phyloP scores from a whole-genome alignment of 2,113 vertebrate genomes.

The Corythoichthys haematopterus region DNA sequence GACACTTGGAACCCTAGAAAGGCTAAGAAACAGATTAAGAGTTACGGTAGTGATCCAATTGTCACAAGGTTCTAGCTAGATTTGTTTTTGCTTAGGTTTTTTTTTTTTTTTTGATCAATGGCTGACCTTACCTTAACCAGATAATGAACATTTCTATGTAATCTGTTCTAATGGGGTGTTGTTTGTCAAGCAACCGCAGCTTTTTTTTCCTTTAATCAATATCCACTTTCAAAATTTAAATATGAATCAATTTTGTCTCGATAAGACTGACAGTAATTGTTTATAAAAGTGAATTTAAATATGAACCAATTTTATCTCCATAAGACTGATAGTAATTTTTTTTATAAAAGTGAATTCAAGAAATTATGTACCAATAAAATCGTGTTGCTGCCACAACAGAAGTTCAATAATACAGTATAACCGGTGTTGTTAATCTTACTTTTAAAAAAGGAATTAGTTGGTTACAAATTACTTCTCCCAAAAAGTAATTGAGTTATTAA shows the following conservation, averaged over 20 bases:
- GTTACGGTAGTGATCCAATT: conserved; percentile 28
- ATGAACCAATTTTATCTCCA: too few species aligned
- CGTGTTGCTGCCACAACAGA: too few species aligned
- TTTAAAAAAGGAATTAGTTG: too few species aligned
- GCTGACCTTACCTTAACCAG: conserved; percentile 8
- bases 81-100: conserved; percentile 3
- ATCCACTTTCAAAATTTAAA: conserved; percentile 1
- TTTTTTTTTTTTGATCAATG: conserved; percentile 13
- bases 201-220: neutral
- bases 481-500: too few species aligned
- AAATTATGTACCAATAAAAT: too few species aligned
- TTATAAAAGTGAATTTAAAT: neutral
- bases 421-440: too few species aligned
- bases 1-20: conserved; percentile 29
- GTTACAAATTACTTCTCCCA: too few species aligned
- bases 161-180: neutral
- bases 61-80: conserved; percentile 31
- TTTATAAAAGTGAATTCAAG: too few species aligned
- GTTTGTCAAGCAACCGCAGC: neutral
- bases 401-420: too few species aligned
- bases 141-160: conserved; percentile 24
- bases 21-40: conserved; percentile 18
- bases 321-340: too few species aligned
- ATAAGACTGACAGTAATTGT: neutral
- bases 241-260: neutral